Conservation (phyloP, 1,140 invertebrate species). For the Pentalonia nigronervosa region DNA sequence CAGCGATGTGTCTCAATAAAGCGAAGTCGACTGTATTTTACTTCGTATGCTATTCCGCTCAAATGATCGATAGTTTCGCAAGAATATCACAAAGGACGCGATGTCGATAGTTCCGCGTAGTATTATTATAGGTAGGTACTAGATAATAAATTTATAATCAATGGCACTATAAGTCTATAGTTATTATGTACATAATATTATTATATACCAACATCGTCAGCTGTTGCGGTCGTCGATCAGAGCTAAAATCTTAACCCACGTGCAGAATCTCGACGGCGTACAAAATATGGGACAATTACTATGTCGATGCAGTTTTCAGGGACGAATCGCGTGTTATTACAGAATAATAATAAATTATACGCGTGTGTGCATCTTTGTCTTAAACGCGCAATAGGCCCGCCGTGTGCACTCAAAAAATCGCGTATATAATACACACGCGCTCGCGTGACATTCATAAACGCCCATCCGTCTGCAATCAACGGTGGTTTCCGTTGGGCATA, state of each 20-base stretch:
- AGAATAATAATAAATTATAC: not conserved
- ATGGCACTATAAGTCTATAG: no score
- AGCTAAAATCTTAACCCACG: not conserved
- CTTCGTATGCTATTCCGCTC: not conserved
- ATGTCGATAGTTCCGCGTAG: not conserved
- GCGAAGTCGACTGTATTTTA: not conserved
- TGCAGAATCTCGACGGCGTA: not conserved
- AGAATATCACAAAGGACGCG: not conserved
- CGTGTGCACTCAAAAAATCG: not conserved
- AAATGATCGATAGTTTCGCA: not conserved
- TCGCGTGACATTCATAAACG: not conserved
- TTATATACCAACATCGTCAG: not conserved
- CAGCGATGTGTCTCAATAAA: no score
- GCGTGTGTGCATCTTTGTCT: not conserved
- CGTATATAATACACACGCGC: not conserved
- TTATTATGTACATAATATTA: not conserved
- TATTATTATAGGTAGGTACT: not conserved
- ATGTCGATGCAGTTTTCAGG: not conserved
- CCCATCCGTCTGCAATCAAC: slow-evolving; percentile 2
- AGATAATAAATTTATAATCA: no score
- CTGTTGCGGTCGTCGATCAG: not conserved
- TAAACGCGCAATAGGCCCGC: not conserved
- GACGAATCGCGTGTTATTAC: not conserved
- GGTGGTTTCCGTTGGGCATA: slow-evolving; percentile 22
- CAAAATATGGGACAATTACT: not conserved